phyloP scores from a whole-genome alignment of 2,113 vertebrate species.

The Silurus glanis region DNA sequence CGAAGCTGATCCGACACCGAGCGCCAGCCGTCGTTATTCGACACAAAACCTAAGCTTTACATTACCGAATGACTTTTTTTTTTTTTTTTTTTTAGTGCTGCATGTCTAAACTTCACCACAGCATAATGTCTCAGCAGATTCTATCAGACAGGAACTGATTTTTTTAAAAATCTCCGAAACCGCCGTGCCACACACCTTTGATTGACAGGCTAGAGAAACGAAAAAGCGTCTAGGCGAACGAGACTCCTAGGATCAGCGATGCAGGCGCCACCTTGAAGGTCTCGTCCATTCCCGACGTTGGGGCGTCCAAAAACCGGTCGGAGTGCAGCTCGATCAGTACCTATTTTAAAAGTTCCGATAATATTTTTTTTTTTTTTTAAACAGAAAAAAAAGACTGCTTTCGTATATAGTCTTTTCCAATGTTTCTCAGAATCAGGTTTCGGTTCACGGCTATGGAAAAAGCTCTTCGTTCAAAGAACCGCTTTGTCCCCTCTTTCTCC shows the following conservation, averaged over 20 bases:
- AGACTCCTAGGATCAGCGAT: not conserved
- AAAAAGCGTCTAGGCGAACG: not conserved
- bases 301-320: not conserved
- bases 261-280: not conserved
- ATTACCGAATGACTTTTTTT: not conserved
- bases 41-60: slow-evolving; percentile 28
- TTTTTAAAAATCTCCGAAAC: no score
- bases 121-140: slow-evolving; percentile 13
- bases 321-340: not conserved
- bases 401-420: not conserved
- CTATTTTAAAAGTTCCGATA: not conserved
- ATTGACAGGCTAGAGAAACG: not conserved
- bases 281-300: slow-evolving; percentile 3
- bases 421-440: slow-evolving; percentile 2
- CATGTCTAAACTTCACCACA: slow-evolving; percentile 16
- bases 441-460: slow-evolving; percentile 26
- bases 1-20: slow-evolving; percentile 41
- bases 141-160: not conserved
- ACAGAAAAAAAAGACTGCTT: not conserved
- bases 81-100: slow-evolving; percentile 34
- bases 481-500: slow-evolving; percentile 50
- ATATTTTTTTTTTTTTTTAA: not conserved
- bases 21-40: slow-evolving; percentile 26
- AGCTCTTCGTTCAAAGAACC: slow-evolving; percentile 11
- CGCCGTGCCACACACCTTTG: not conserved